Conservation (phyloP, 2,113 vertebrate genomes). For the Daubentonia madagascariensis region DNA sequence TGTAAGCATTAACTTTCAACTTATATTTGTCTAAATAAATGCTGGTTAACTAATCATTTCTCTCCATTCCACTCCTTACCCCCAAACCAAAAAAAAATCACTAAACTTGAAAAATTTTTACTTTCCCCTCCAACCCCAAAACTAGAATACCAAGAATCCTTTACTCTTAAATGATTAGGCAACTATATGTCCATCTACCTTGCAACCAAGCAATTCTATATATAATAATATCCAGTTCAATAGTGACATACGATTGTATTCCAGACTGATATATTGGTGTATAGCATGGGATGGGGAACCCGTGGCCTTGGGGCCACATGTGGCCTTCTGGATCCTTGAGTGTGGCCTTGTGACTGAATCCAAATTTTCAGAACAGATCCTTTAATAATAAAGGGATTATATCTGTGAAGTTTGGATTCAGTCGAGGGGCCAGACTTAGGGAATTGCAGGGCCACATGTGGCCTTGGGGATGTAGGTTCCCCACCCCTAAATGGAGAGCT, state of each 20-base stretch:
- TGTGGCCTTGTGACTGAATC: no score
- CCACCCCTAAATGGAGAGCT: no score
- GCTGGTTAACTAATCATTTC: neutral
- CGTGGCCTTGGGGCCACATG: no score
- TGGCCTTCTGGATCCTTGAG: no score
- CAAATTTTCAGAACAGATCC: no score
- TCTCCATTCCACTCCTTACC: neutral
- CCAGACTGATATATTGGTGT: neutral
- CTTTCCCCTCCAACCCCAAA: neutral
- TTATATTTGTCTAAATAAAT: neutral
- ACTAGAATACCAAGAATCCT: neutral
- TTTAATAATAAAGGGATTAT: no score
- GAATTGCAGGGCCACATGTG: no score
- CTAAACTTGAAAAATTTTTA: conserved; percentile 8
- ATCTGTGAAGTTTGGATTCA: no score
- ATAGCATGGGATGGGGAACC: no score
- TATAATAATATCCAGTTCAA: neutral
- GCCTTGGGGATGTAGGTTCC: no score
- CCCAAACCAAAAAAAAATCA: neutral
- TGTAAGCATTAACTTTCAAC: neutral
- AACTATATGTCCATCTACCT: neutral
- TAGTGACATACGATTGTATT: neutral
- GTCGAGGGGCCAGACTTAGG: no score
- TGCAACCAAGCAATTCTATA: neutral
- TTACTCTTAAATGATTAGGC: neutral